These are phyloP conservation scores for Allacma fusca DNA, from an alignment of 2,888 invertebrate species.

Conservation along the genomic window DNA sequence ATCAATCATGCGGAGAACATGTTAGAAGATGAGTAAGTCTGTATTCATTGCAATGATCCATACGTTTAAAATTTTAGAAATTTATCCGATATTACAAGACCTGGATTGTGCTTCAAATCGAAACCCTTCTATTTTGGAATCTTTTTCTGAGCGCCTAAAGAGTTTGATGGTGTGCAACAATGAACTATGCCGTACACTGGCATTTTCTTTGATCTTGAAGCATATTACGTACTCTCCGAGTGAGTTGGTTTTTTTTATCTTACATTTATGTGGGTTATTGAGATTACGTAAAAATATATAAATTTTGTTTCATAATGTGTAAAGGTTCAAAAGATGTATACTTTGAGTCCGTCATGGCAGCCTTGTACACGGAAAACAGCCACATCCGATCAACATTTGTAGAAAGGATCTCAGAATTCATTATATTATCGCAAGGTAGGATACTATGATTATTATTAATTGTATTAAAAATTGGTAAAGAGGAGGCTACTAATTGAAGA, in stretches of 20 bases:
- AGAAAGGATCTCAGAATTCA: slow-evolving; percentile 57
- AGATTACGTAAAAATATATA: too few species aligned
- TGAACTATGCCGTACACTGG: slow-evolving; percentile 73
- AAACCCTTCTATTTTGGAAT: slow-evolving; percentile 73
- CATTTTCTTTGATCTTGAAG: slow-evolving; percentile 77
- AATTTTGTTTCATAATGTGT: too few species aligned
- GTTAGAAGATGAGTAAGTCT: too few species aligned
- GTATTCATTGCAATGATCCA: too few species aligned
- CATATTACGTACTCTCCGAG: slow-evolving; percentile 72
- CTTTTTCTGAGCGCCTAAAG: slow-evolving; percentile 72
- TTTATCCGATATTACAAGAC: slow-evolving; percentile 74
- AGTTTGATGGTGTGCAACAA: slow-evolving; percentile 73
- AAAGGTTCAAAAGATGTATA: slow-evolving; percentile 50
- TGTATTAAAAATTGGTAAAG: too few species aligned
- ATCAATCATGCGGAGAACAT: too few species aligned
- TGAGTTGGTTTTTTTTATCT: slow-evolving; percentile 37
- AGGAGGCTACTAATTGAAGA: too few species aligned
- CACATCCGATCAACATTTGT: slow-evolving; percentile 53
- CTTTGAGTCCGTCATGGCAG: slow-evolving; percentile 53
- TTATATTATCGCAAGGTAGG: slow-evolving; percentile 57
- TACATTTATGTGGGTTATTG: background rate
- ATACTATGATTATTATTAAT: too few species aligned
- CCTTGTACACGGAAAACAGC: slow-evolving; percentile 47
- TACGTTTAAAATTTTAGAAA: too few species aligned
- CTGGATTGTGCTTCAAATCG: slow-evolving; percentile 77